phyloP scores from a whole-genome alignment of 1,140 invertebrate genomes.

The Calosoma granatense region DNA sequence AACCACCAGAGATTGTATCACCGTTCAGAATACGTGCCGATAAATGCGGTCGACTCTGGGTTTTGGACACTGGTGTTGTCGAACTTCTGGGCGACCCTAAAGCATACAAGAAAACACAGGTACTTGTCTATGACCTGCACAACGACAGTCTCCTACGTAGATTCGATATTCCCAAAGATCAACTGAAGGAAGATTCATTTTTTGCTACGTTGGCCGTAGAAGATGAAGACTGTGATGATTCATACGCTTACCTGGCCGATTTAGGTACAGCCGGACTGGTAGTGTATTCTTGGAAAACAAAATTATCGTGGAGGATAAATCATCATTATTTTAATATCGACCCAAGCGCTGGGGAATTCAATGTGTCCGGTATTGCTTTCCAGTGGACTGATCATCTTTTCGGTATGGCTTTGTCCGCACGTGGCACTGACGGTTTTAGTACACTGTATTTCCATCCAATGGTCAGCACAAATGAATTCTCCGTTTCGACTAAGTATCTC shows the following conservation, averaged over 20 bases:
- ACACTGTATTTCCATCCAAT: constrained; percentile 69
- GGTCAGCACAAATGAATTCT: constrained; percentile 60
- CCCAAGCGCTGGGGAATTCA: constrained; percentile 56
- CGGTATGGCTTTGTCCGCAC: constrained; percentile 49
- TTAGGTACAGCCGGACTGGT: constrained; percentile 51
- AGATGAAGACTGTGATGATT: constrained; percentile 53
- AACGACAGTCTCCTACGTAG: constrained; percentile 56
- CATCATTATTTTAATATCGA: constrained; percentile 63
- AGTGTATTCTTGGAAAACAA: constrained; percentile 57
- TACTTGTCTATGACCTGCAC: constrained; percentile 57
- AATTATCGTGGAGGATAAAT: constrained; percentile 55
- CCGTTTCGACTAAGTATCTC: constrained; percentile 53
- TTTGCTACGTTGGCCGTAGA: constrained; percentile 67
- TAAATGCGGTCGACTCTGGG: constrained; percentile 63
- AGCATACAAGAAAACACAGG: constrained; percentile 26
- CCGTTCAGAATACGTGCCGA: constrained; percentile 62
- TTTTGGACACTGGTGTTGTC: constrained; percentile 59
- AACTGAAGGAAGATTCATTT: constrained; percentile 56
- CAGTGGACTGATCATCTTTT: constrained; percentile 68
- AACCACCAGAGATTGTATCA: constrained; percentile 56
- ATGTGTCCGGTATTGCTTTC: constrained; percentile 58
- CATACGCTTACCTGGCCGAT: constrained; percentile 55
- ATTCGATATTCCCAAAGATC: constrained; percentile 47
- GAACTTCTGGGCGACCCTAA: constrained; percentile 46
- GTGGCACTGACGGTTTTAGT: constrained; percentile 51